Conservation (phyloP, 2,888 invertebrate genomes). For the Ellobium chinense region DNA sequence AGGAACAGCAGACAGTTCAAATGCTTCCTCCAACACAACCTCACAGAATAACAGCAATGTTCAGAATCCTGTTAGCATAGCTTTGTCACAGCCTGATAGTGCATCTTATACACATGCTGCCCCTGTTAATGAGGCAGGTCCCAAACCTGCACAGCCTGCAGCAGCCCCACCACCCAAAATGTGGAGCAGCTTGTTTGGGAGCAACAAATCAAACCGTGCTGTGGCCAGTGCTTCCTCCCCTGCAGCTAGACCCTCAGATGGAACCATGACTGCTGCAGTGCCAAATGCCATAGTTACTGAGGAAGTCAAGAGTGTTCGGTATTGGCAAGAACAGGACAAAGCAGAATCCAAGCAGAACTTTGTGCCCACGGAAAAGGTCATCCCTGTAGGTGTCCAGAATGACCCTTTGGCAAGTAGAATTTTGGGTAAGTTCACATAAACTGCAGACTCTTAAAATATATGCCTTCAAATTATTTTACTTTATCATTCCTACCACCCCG, state of each 20-base stretch:
- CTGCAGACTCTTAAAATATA: no score
- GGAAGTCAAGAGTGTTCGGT: conserved; percentile 35
- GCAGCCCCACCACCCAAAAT: conserved; percentile 24
- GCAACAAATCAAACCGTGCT: not conserved
- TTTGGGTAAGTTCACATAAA: conserved; percentile 40
- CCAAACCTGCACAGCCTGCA: no score
- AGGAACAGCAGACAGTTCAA: not conserved
- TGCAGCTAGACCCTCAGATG: not conserved
- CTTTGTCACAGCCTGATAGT: not conserved
- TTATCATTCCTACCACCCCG: no score
- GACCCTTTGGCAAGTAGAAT: conserved; percentile 40
- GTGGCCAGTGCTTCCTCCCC: conserved; percentile 2
- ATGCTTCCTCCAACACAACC: not conserved
- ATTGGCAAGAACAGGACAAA: conserved; percentile 42
- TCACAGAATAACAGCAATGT: no score
- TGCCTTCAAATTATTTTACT: no score
- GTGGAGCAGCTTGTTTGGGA: conserved; percentile 47
- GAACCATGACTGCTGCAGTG: not conserved
- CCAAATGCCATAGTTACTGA: conserved; percentile 25
- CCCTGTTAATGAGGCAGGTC: not conserved
- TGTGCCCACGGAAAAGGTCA: conserved; percentile 31
- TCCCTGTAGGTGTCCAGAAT: conserved; percentile 32
- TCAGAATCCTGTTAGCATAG: not conserved
- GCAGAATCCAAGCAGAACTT: conserved; percentile 14
- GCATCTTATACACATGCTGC: not conserved